Conservation (phyloP, 2,797 vertebrate species). For the Sebastes dallii region DNA sequence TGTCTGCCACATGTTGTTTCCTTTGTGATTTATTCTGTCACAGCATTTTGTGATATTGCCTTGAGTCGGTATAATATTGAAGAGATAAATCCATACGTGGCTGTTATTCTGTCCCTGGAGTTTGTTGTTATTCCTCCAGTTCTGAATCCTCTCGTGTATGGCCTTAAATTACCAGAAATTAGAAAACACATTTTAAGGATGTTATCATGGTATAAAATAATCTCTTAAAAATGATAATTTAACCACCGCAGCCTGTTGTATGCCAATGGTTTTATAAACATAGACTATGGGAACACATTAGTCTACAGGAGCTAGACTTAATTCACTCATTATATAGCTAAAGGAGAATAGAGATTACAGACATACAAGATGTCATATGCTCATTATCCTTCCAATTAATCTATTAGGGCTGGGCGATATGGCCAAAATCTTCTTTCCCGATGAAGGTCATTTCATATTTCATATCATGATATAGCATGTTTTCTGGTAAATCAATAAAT, state of each 20-base stretch:
- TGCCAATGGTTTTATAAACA: not conserved
- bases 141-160: slow-evolving; percentile 72
- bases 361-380: too few relatives aligned
- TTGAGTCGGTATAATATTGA: slow-evolving; percentile 47
- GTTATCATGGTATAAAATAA: not conserved
- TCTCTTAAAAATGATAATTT: not conserved
- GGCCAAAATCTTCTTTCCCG: too few relatives aligned
- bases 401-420: too few relatives aligned
- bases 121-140: slow-evolving; percentile 72
- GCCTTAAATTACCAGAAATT: slow-evolving; percentile 36
- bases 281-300: not conserved
- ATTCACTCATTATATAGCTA: too few relatives aligned
- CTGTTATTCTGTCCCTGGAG: slow-evolving; percentile 67
- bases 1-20: slow-evolving; percentile 62
- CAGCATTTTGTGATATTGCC: slow-evolving; percentile 50
- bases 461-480: too few relatives aligned
- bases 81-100: slow-evolving; percentile 49
- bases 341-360: too few relatives aligned
- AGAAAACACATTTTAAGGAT: slow-evolving; percentile 46
- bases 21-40: slow-evolving; percentile 51
- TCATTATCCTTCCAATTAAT: too few relatives aligned
- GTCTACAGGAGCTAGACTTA: not conserved
- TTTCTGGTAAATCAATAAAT: too few relatives aligned
- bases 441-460: too few relatives aligned
- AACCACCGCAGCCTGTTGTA: not conserved